Evolutionary conservation across 2,888 invertebrate species (phyloP).

Genomic region (Fragum sueziense): DNA sequence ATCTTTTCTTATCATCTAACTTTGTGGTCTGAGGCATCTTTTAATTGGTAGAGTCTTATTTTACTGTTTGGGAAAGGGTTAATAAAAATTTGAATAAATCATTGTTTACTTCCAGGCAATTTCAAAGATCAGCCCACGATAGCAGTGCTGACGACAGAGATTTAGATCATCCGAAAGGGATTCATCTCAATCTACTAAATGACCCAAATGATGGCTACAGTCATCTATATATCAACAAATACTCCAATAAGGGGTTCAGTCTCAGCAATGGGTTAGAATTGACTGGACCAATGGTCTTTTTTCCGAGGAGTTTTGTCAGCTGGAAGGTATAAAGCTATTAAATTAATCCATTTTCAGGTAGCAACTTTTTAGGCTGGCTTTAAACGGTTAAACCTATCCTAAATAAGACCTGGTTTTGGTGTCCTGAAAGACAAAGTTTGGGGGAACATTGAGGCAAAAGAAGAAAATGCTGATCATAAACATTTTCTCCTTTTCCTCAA

Average conservation of each 20-base stretch:
- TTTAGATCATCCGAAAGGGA: background rate
- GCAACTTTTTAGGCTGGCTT: too few relatives aligned
- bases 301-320: slow-evolving; percentile 29
- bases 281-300: slow-evolving; percentile 20
- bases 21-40: background rate
- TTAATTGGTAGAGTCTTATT: background rate
- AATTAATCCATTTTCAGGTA: too few relatives aligned
- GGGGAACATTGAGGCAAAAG: too few relatives aligned
- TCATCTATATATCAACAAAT: slow-evolving; percentile 22
- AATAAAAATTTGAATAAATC: background rate
- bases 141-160: slow-evolving; percentile 13
- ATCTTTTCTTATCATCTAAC: background rate
- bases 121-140: background rate
- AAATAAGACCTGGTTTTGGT: too few relatives aligned
- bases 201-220: background rate
- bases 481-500: too few relatives aligned
- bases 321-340: slow-evolving; percentile 35
- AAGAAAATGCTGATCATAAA: too few relatives aligned
- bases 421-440: too few relatives aligned
- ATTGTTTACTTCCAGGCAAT: background rate
- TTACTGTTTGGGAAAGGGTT: background rate
- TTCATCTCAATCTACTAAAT: slow-evolving; percentile 11
- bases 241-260: slow-evolving; percentile 17
- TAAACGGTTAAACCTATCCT: too few relatives aligned
- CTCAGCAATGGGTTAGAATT: slow-evolving; percentile 23